Evolutionary conservation across 2,797 vertebrate species (phyloP), one percentile per base, ranked within the genome.

Genomic region (Botia kubotai): DNA sequence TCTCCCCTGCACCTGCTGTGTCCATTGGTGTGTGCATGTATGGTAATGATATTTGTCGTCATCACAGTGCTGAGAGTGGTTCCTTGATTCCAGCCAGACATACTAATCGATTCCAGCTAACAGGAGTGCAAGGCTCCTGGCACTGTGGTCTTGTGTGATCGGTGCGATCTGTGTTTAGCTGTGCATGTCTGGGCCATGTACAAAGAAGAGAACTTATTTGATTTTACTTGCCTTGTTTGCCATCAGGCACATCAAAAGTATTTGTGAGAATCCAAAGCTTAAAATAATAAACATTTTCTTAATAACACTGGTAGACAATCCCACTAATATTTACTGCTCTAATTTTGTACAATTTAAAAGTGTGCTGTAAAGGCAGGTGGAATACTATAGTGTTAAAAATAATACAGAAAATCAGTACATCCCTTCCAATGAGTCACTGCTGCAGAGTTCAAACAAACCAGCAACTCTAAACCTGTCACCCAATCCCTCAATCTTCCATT

Each of bases 401-500:
- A 7, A 68, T n/a, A 12, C 14, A 78, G n/a, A 48, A 65, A 16
- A 17, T 10, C 21, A 43, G 48, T 6, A 13, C 2, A 36, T 50
- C 21, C 50, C 36, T 77, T 65, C 13, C 81, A n/a, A 52, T 46
- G n/a, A 60, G 26, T 8, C 21, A 46, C 36, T 75, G 53, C 65
- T 66, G 50, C 60, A 19, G 17, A 70, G 72, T 33, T 48, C 29
- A 57, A 79, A 26, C 33, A 39, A 69, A 21, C 23, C 67, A 69
- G 76, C n/a, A 83, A 79, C 46, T 69, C 43, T 62, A 75, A 43
- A 63, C 80, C 80, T 0, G 77, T 75, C 58, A 79, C 66, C 65
- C 50, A 79, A 83, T 75, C 67, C 58, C 63, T 26, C 33, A 81
- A 71, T 60, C 43, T 75, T 71, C 72, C 57, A 81, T 75, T 81